Evolutionary conservation across 2,113 vertebrate genomes (phyloP).

Genomic region (Fukomys damarensis): DNA sequence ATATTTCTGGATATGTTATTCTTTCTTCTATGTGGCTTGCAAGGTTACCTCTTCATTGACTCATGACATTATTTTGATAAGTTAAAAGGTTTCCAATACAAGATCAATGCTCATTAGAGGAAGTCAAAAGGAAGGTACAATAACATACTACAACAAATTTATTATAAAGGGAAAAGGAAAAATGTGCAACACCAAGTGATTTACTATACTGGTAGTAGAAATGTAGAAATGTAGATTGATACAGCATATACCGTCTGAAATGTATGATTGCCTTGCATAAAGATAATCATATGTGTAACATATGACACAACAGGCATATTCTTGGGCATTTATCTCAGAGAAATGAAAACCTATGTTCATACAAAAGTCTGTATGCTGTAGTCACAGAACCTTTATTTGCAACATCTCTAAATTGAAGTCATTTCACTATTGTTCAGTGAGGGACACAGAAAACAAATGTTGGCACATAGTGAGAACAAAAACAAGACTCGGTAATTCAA

Average conservation of each 20-base stretch:
- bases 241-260: background rate
- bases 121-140: background rate
- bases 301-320: background rate
- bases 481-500: background rate
- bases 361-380: background rate
- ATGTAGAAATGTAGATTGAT: background rate
- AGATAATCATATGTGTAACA: background rate
- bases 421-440: background rate
- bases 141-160: background rate
- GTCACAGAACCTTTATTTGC: background rate
- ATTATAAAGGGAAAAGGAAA: background rate
- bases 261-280: background rate
- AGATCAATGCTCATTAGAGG: background rate
- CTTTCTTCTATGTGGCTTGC: background rate
- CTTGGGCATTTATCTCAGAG: background rate
- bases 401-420: background rate
- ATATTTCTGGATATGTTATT: background rate
- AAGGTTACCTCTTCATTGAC: background rate
- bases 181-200: background rate
- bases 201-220: background rate
- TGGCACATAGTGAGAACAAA: fast-evolving
- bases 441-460: background rate
- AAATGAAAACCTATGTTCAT: background rate
- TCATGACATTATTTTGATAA: background rate
- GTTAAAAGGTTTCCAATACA: background rate